phyloP scores from a whole-genome alignment of 2,797 vertebrate genomes.

The Falco concolor region DNA sequence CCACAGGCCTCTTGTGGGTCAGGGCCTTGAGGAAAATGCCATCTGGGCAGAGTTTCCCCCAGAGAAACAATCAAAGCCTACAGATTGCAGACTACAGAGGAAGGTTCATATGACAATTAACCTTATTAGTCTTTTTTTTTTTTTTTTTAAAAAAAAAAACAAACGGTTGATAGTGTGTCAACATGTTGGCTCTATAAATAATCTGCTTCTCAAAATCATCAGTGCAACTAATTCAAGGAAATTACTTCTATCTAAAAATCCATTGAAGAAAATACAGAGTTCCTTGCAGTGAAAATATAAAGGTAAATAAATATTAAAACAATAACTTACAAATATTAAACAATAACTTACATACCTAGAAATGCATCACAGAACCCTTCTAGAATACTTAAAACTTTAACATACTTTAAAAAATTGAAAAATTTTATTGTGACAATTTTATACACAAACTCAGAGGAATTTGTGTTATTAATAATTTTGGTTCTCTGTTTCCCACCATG shows the following conservation, averaged over 20 bases:
- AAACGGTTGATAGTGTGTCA: constrained; percentile 75
- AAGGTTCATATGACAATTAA: constrained; percentile 97
- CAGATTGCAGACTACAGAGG: constrained; percentile 86
- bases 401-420: background rate
- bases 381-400: background rate
- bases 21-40: constrained; percentile 90
- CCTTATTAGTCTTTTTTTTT: constrained; percentile 88
- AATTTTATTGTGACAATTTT: background rate
- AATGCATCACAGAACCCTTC: background rate
- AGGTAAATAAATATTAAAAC: background rate
- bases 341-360: background rate
- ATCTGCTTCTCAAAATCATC: constrained; percentile 70
- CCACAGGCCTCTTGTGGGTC: constrained; percentile 88
- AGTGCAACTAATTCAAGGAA: constrained; percentile 40
- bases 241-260: constrained; percentile 40
- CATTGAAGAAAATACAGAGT: constrained; percentile 6
- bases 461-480: background rate
- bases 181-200: constrained; percentile 76
- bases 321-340: background rate
- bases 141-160: background rate
- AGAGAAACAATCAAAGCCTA: constrained; percentile 84
- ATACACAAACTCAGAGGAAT: background rate
- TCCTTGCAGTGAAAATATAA: background rate
- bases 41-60: constrained; percentile 90
- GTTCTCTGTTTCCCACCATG: background rate